phyloP scores from a whole-genome alignment of 1,140 invertebrate genomes.

The Ceratina japonica region DNA sequence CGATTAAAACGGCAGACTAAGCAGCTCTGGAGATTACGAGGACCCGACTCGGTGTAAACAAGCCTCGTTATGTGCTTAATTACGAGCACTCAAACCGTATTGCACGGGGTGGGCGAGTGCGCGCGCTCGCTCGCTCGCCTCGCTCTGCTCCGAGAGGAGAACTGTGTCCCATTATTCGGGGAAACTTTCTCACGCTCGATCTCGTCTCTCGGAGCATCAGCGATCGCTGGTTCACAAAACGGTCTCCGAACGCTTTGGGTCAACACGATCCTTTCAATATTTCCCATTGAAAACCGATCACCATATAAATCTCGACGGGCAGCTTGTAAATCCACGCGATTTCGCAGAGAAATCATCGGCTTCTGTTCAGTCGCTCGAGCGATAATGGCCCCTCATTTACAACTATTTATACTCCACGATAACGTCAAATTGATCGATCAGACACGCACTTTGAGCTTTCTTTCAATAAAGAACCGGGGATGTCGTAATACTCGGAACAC shows the following conservation, averaged over 20 bases:
- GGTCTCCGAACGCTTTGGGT: too few species aligned
- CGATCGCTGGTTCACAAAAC: neutral
- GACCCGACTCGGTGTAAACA: constrained; percentile 66
- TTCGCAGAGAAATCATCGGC: constrained; percentile 29
- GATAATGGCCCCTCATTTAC: constrained; percentile 37
- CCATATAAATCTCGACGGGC: neutral
- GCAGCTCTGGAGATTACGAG: constrained; percentile 67
- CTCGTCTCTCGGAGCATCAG: neutral
- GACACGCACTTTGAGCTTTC: constrained; percentile 37
- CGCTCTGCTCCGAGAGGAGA: neutral
- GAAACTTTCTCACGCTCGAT: constrained; percentile 31
- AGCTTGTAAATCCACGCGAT: neutral
- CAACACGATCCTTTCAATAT: too few species aligned
- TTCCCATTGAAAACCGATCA: too few species aligned
- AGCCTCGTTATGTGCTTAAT: constrained; percentile 67
- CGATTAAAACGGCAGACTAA: constrained; percentile 70
- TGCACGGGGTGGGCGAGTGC: constrained; percentile 7
- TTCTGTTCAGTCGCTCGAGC: constrained; percentile 47
- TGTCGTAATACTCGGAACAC: neutral
- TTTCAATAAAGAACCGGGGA: neutral
- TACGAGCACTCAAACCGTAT: constrained; percentile 51
- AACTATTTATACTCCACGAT: constrained; percentile 50
- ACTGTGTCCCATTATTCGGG: constrained; percentile 21
- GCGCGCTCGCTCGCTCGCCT: too few species aligned
- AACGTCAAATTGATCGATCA: constrained; percentile 52